These are phyloP conservation scores for Drosophila subpulchrella DNA, from an alignment of 1,140 invertebrate genomes.

Conservation along the genomic window DNA sequence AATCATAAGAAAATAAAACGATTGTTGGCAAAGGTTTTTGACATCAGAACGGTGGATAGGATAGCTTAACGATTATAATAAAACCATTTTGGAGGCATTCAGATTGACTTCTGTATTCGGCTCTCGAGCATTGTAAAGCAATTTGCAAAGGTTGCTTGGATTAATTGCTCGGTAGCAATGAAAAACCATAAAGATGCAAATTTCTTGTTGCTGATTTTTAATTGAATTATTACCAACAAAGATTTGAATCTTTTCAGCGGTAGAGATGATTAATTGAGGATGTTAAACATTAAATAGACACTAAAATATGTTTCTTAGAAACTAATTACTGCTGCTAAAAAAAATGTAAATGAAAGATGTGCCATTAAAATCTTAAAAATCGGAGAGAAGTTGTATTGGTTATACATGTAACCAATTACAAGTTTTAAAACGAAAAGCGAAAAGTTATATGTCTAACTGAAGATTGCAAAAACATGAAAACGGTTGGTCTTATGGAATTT, in stretches of 20 bases:
- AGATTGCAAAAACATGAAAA: too few species aligned
- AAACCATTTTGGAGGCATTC: conserved; percentile 60
- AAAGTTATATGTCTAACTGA: too few species aligned
- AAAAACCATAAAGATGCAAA: conserved; percentile 28
- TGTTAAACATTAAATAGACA: neutral
- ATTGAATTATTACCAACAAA: conserved; percentile 14
- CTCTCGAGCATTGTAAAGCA: conserved; percentile 24
- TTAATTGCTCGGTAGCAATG: conserved; percentile 34
- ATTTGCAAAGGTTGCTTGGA: conserved; percentile 34
- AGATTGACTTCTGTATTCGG: conserved; percentile 63
- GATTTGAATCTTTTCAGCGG: conserved; percentile 2
- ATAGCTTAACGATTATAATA: conserved; percentile 49
- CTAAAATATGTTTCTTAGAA: neutral
- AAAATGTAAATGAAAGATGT: neutral
- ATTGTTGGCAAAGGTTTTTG: conserved; percentile 56
- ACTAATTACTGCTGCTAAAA: neutral
- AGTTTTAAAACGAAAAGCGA: neutral
- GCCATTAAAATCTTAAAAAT: neutral
- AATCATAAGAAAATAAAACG: conserved; percentile 38
- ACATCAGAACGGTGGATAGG: conserved; percentile 48
- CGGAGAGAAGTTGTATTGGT: neutral
- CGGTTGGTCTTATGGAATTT: too few species aligned
- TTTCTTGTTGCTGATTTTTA: conserved; percentile 12
- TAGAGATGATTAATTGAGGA: neutral
- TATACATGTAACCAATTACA: neutral